A percentile compares a stretch with the other conserved stretches of the same genome.
phyloP scores from a whole-genome alignment of 1,140 invertebrate species.

The Drosophila funebris region DNA sequence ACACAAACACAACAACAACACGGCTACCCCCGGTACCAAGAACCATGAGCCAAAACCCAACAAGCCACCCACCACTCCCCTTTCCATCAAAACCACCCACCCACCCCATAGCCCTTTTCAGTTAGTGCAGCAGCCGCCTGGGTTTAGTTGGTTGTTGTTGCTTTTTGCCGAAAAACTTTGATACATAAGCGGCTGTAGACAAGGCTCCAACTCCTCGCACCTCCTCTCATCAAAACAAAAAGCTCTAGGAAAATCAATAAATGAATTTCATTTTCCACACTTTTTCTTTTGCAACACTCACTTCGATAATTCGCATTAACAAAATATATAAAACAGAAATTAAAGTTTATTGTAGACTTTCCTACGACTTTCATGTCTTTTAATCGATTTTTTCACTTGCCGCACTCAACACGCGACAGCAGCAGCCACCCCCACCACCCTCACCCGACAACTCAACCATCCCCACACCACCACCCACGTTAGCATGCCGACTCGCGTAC shows the following conservation, averaged over 20 bases:
- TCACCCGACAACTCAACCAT: too few species aligned
- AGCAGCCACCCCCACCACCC: neutral
- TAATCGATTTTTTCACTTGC: conserved; percentile 45
- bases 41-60: too few species aligned
- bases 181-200: conserved; percentile 62
- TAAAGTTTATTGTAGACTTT: conserved; percentile 9
- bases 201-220: neutral
- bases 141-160: conserved; percentile 35
- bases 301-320: conserved; percentile 10
- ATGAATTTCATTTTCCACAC: conserved; percentile 33
- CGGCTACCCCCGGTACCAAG: conserved; percentile 9
- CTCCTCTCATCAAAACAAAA: neutral
- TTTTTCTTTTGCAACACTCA: neutral
- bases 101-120: conserved; percentile 2
- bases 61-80: neutral
- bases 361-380: conserved; percentile 33
- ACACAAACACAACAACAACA: conserved; percentile 55
- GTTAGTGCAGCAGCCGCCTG: conserved; percentile 47
- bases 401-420: conserved; percentile 20
- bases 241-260: conserved; percentile 65
- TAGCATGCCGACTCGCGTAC: conserved; percentile 24
- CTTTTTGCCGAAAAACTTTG: conserved; percentile 67
- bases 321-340: conserved; percentile 8
- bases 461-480: conserved; percentile 9
- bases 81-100: neutral